Conservation (phyloP, 2,113 vertebrate genomes). For the Erinaceus europaeus region DNA sequence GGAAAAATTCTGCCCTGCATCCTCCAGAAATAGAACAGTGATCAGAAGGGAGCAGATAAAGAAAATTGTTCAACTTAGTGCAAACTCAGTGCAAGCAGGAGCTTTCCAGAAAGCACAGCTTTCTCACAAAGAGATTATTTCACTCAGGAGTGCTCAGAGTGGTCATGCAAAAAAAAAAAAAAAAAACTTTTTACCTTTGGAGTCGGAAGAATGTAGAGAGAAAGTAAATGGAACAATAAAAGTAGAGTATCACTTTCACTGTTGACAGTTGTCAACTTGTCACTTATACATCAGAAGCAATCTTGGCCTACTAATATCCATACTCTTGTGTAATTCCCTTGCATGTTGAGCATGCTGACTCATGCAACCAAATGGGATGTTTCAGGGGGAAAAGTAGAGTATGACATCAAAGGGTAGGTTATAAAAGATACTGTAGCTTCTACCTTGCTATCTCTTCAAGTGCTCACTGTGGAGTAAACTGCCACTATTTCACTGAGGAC, state of each 20-base stretch:
- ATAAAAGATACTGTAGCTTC: not conserved
- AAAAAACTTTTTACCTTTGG: no score
- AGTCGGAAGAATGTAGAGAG: not conserved
- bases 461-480: not conserved
- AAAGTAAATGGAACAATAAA: not conserved
- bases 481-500: not conserved
- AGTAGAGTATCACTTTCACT: not conserved
- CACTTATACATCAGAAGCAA: not conserved
- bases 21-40: no score
- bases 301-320: not conserved
- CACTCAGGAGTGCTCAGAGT: not conserved
- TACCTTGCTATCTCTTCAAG: not conserved
- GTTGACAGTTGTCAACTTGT: not conserved
- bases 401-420: not conserved
- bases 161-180: not conserved
- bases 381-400: no score
- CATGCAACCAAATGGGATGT: not conserved
- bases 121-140: not conserved
- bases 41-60: no score
- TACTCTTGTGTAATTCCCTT: not conserved
- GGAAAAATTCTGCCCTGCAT: no score
- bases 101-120: not conserved
- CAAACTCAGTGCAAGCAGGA: not conserved
- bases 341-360: not conserved
- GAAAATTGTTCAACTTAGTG: no score